Evolutionary conservation across 1,140 invertebrate species (phyloP).

Genomic region (Battus philenor): DNA sequence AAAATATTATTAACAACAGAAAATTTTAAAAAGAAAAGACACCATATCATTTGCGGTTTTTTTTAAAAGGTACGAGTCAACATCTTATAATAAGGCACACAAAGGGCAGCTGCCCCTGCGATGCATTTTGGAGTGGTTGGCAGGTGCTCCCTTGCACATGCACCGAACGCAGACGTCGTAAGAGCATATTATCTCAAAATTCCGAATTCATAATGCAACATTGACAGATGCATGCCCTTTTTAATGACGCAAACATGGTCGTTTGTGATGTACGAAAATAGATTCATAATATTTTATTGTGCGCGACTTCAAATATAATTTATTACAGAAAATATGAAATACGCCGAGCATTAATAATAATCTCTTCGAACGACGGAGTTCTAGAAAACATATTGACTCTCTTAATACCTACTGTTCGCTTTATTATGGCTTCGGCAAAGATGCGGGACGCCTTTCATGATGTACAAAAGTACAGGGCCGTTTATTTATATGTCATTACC

Average conservation of each 20-base stretch:
- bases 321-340: too few relatives aligned
- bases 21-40: too few relatives aligned
- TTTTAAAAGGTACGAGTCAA: neutral
- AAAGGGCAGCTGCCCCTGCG: neutral
- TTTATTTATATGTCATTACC: too few relatives aligned
- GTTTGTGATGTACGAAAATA: too few relatives aligned
- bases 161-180: neutral
- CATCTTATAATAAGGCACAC: conserved; percentile 1
- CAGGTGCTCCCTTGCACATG: conserved; percentile 3
- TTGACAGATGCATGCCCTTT: conserved; percentile 6
- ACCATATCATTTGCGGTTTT: too few relatives aligned
- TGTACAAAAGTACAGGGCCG: conserved; percentile 1
- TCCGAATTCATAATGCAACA: neutral
- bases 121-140: conserved; percentile 5
- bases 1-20: too few relatives aligned
- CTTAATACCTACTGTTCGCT: neutral
- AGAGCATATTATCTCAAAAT: conserved; percentile 5
- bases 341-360: conserved; percentile 1
- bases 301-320: too few relatives aligned
- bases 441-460: neutral
- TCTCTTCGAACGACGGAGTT: neutral
- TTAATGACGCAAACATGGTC: neutral
- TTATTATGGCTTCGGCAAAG: conserved; percentile 9
- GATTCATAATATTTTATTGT: too few relatives aligned
- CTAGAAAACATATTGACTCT: conserved; percentile 3